Base-by-base conservation (phyloP, 53 echinoderm and acorn worm species). In the Echinometra lucunter region DNA sequence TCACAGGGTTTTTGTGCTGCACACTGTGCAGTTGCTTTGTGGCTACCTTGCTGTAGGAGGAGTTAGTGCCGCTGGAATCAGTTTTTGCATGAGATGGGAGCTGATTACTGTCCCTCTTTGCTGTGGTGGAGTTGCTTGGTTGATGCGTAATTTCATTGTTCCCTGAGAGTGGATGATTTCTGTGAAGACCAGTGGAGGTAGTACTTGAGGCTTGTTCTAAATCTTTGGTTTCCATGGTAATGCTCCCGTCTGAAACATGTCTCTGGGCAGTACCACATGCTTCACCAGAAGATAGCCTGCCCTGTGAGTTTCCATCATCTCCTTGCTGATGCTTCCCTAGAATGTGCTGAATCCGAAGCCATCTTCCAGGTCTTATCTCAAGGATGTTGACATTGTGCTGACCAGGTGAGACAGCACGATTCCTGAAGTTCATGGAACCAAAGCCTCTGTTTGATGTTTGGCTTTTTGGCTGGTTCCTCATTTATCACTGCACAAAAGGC, bases 271-370 rank as follows among this genome's bases (percentile, higher is more conserved):
- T 30, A 45, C 60, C 40, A 13, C 23, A 57, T 12, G 66, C 37
- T 21, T 66, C 25, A 13, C 74, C 72, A 72, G 74, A 49, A 0
- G 95, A 89, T 32, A 44, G 34, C 60, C 47, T 35, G 19, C 49
- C 56, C 45, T 45, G 15, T 21, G 91, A 37, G 72, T 66, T 47
- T 40, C 37, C 11, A 37, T 92, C 95, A 30, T 74, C 83, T 2
- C 40, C 94, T 49, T 95, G 89, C 82, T 57, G 37, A 55, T 66
- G 47, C 92, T 95, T 80, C 25, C 90, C 83, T 28, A 49, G 83
- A 17, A 96, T 32, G 49, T 97, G 97, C 74, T 96, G 96, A 25
- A 98, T 47, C 23, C 95, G 95, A 19, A 98, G 93, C 98, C 97
- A 96, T 67, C 98, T 92, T 35, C 97, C 97, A 30, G 94, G 95